Base-by-base conservation (phyloP, 2,113 vertebrate genomes). In the Catharus fuscescens region DNA sequence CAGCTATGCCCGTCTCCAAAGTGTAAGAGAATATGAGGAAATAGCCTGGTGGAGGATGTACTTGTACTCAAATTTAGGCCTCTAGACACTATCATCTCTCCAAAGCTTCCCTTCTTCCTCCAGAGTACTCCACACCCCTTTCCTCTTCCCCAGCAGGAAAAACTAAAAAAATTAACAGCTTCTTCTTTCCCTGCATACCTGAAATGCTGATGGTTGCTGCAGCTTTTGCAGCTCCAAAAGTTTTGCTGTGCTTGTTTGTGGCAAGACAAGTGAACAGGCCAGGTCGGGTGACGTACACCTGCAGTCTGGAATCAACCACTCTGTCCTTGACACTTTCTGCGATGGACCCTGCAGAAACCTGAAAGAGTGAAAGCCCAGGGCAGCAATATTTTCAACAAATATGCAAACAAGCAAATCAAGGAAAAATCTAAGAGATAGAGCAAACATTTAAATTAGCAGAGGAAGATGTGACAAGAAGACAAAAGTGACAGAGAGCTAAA, bases 181-280 rank as follows among this genome's bases (percentile, higher is more conserved):
- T 4, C 4, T 34, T 77, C 21, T 67, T 76, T 69, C 52, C 53
- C 18, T n/a, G 29, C 93, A 80, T 96, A 99, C 99, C 99, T 98
- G 98, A 97, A 85, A 99, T 95, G 3, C 98, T 99, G 95, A 99
- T 97, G 45, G 97, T 98, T 24, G 99, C 99, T 5, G 99, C 98
- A 2, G 99, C 98, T 97, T 99, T 99, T 64, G 98, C 99, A 0
- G 98, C 99, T 79, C 98, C 99, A 14, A 98, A 98, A 47, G 98
- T 99, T n/a, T 99, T 99, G 26, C 98, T 99, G 64, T 99, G 99
- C 53, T 98, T 98, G 93, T 99, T 99, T 5, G 98, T 99, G 65
- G 99, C 99, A 31, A 99, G 97, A 57, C 99, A 99, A 7, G 99
- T 99, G 95, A 99, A 99, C 36, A 99, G 98, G 57, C 99, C 98